These are phyloP conservation scores for Phengaris arion DNA, from an alignment of 2,888 invertebrate genomes.

Conservation along the genomic window DNA sequence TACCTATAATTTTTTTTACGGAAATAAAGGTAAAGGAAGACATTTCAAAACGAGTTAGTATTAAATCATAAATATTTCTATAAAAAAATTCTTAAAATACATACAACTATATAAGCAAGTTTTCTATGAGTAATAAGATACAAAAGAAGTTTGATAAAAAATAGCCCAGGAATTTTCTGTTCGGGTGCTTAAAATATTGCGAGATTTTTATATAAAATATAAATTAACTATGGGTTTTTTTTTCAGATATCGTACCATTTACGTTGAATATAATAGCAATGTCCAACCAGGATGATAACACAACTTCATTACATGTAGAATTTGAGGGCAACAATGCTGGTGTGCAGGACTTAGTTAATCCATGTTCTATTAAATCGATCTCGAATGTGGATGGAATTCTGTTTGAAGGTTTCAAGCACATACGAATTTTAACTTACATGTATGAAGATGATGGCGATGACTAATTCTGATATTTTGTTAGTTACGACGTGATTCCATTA, in stretches of 20 bases:
- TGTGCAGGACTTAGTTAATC: not conserved
- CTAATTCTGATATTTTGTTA: too few relatives aligned
- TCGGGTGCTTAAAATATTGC: too few relatives aligned
- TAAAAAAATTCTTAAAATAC: too few relatives aligned
- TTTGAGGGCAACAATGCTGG: not conserved
- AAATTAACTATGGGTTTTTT: not conserved
- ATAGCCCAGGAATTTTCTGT: too few relatives aligned
- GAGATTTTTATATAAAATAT: not conserved
- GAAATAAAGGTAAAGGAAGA: not conserved
- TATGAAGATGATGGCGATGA: not conserved
- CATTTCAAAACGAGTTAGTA: not conserved
- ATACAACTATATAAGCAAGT: too few relatives aligned
- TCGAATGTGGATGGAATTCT: not conserved
- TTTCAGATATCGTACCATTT: slow-evolving; percentile 4
- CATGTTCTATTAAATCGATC: not conserved
- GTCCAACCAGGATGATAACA: not conserved
- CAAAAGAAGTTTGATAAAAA: too few relatives aligned
- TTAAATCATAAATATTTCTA: too few relatives aligned
- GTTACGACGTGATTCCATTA: not conserved
- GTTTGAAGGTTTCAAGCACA: not conserved
- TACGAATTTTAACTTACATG: not conserved
- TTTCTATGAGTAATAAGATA: too few relatives aligned
- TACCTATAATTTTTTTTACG: not conserved
- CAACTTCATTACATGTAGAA: not conserved
- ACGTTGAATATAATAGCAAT: not conserved